Evolutionary conservation across 1,140 invertebrate species (phyloP), one percentile per base, ranked within the genome.

Genomic region (Fopius arisanus): DNA sequence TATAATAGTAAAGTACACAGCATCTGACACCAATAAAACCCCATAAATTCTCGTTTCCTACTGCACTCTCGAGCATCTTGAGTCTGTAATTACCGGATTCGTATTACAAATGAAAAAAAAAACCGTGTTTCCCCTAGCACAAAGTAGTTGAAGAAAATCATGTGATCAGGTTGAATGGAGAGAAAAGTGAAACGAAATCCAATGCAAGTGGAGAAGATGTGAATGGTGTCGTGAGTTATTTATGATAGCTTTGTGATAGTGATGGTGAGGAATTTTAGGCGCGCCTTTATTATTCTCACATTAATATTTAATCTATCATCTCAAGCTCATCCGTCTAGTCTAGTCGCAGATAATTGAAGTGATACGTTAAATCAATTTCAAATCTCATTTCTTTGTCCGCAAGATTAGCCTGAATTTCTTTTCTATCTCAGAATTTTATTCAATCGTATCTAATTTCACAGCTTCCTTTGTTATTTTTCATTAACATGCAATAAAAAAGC

Each of bases 181-280:
- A 28, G 23, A 59, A 59, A 59, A 48, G 43, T 48, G 43, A 48
- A 48, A 48, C 16, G 43, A 59, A 59, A 59, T 59, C 6, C 23
- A 51, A 51, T 51, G 19, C 43, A 23, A 59, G 54, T 59, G 10
- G 54, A 26, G 54, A 59, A 59, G 54, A 59, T 59, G 7, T 2
- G 9, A 26, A 28, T 59, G 23, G 54, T 59, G 54, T 48, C 43
- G 16, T 59, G 54, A 59, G 54, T 59, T 59, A 59, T 59, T 59
- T 59, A 59, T 59, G 54, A 54, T 21, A 19, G 19, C 10, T 23
- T 23, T 54, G 19, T 19, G 48, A 59, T 59, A 12, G 54, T 59
- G 54, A 59, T 23, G 9, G 54, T 6, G 5, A 23, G 54, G 54
- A 59, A 59, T 59, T 28, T 59, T 14, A 10, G 23, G 3, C 23